Base-by-base conservation (phyloP, 2,888 invertebrate species). In the Boloria euphrosyne region DNA sequence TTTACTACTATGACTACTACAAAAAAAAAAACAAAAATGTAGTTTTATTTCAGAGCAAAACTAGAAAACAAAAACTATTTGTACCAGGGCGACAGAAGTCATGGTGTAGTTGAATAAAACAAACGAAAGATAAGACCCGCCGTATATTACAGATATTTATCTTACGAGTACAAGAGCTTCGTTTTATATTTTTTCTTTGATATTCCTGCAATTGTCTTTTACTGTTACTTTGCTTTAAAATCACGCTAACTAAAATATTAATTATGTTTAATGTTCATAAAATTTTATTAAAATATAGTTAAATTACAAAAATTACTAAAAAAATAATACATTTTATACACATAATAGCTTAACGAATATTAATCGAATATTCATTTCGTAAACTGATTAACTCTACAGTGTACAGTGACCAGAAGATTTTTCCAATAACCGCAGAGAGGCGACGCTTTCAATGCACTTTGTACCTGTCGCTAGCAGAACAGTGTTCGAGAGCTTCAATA, bases 41-140 rank as follows among this genome's bases (percentile, higher is more conserved):
- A 10, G 31, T 27, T 46, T 38, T 54, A 16, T 47, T 17, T 38
- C 54, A 63, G 18, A 3, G 27, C 27, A 51, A 38, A 22, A 47
- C 58, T 67, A 69, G 69, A 69, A 69, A 67, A 67, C 67, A 62
- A 67, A 69, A 69, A 69, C 65, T 69, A 69, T 69, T 67, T 67
- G 61, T 51, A 69, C 69, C 65, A 69, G 69, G 69, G 17, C 47
- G 52, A n/a, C 67, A 69, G 67, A 65, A 49, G 46, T 47, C 55
- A 43, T 16, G 7, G 49, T 22, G 62, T 43, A 53, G 65, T 65
- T 62, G 60, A n/a, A 61, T 54, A 38, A 47, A 64, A 55, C 60
- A 47, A 61, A 55, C 60, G 61, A 58, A 60, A 57, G 58, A 58
- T 52, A 62, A 55, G 38, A 22, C 43, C 47, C 14, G 22, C 49